Evolutionary conservation across 35 echinoderm and acorn worm species (phyloP).

Genomic region (Acanthaster planci): DNA sequence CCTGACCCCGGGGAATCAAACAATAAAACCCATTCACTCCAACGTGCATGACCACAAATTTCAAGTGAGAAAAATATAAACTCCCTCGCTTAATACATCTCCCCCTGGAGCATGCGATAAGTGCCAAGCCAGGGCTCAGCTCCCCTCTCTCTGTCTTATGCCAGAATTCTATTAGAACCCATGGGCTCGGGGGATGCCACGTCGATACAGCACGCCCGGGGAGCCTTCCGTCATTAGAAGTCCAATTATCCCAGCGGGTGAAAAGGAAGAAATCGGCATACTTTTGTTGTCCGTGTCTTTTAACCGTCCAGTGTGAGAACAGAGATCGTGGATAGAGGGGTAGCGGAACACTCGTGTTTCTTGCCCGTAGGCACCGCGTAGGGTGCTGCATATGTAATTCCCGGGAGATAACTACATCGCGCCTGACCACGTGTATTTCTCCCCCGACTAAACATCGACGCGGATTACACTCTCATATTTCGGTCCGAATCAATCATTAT

Average conservation of each 20-base stretch:
- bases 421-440: neutral
- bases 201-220: slow-evolving; percentile 27
- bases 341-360: slow-evolving; percentile 11
- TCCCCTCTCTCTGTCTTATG: neutral
- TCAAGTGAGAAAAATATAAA: neutral
- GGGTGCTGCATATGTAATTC: slow-evolving; percentile 22
- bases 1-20: slow-evolving; percentile 2
- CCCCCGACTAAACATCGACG: slow-evolving; percentile 12
- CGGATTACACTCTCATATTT: slow-evolving; percentile 22
- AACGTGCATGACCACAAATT: neutral
- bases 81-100: slow-evolving; percentile 13
- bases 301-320: neutral
- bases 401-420: neutral
- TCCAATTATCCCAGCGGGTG: slow-evolving; percentile 16
- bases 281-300: neutral
- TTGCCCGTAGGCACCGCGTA: slow-evolving; percentile 10
- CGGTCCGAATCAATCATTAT: slow-evolving; percentile 9
- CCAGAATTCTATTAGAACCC: slow-evolving; percentile 25
- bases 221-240: slow-evolving; percentile 19
- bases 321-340: neutral
- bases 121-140: neutral
- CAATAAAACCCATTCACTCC: slow-evolving; percentile 18
- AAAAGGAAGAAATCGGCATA: slow-evolving; percentile 8
- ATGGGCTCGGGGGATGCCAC: slow-evolving; percentile 8
- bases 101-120: slow-evolving; percentile 14